Evolutionary conservation across 2,797 vertebrate genomes (phyloP), one percentile per base, ranked within the genome.

Genomic region (Acropternis orthonyx): DNA sequence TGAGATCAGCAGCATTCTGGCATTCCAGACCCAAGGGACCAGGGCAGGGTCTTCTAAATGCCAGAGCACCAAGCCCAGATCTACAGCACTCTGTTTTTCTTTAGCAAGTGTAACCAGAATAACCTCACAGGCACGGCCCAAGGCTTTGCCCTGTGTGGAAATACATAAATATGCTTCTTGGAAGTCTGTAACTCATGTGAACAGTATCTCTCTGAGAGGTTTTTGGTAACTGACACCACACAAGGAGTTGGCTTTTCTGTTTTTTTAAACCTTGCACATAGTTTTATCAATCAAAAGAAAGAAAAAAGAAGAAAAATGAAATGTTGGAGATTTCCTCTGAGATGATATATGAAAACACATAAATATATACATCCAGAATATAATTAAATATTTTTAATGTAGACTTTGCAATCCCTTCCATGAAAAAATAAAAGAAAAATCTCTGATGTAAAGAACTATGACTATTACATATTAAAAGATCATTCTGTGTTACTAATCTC

Each of bases 401-500:
- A 62, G 32, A 79, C 75, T 89, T 83, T 78, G 20, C 54, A 88
- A 74, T 88, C 49, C 32, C 68, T 91, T 39, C 59, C 78, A 52
- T 55, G 10, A 54, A 88, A 68, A 66, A 11, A 37, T 4, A 37
- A 8, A 10, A 26, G 9, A 9, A 28, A 43, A 84, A 87, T 16
- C 69, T 86, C n/a, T 88, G 48, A 92, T 41, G 46, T 18, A 44
- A 21, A 86, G 55, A 94, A 72, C 66, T 28, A 91, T 56, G 63
- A 81, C 94, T 83, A 86, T 88, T 89, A 94, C 94, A 97, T 91
- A 63, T 85, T 48, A n/a, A 37, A 92, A 84, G 66, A 89, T 62
- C 36, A 62, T 79, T 80, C 65, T 74, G 59, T 89, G 90, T 39
- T 85, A 93, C 44, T 69, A 85, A 86, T 89, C 26, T 46, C 62